Conservation (phyloP, 2,888 invertebrate genomes). For the Gibbula magus region DNA sequence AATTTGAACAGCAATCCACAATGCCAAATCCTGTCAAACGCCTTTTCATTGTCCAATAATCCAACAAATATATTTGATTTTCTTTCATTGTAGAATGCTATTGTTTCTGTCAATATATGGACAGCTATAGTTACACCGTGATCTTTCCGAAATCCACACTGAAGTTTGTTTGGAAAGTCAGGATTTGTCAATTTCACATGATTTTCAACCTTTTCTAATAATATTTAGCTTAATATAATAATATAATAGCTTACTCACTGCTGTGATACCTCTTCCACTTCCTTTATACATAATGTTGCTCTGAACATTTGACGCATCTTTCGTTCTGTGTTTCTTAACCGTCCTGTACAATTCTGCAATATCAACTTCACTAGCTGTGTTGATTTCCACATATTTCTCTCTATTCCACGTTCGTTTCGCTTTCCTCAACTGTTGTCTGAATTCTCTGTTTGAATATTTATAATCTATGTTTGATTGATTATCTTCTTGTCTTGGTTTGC, state of each 20-base stretch:
- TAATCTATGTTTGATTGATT: neutral
- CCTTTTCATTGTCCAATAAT: neutral
- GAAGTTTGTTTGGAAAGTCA: neutral
- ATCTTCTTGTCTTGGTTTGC: neutral
- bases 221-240: too few species aligned
- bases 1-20: neutral
- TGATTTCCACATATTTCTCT: neutral
- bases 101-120: neutral
- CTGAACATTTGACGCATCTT: neutral
- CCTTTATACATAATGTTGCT: neutral
- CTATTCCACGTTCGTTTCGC: neutral
- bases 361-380: neutral
- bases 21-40: neutral
- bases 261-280: neutral
- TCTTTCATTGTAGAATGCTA: neutral
- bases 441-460: neutral
- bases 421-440: neutral
- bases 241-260: neutral
- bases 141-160: neutral
- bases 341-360: conserved; percentile 2
- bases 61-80: neutral
- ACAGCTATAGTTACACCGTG: neutral
- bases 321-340: neutral
- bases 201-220: neutral
- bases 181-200: neutral